Base-by-base conservation (phyloP, 1,140 invertebrate species). In the Lordiphosa mommai region DNA sequence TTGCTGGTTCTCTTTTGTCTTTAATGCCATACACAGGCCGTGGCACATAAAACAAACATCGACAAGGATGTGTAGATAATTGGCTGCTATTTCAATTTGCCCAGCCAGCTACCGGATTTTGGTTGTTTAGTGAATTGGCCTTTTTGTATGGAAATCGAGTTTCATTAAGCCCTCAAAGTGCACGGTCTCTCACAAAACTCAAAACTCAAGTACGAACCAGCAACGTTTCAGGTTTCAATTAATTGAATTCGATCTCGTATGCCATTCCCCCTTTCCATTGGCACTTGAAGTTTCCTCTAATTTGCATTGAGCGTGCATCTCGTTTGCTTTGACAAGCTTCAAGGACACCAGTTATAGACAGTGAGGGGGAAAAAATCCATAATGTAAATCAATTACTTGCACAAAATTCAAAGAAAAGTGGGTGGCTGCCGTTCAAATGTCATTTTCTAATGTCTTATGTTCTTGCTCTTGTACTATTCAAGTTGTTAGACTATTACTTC, bases 171-270 rank as follows among this genome's bases (percentile, higher is more conserved):
- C 6, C 4, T 4, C 6, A 27, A 7, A 27, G 23, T 27, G 23
- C 6, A 1, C 23, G 23, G 4, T 7, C 5, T 7, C 23, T 7
- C 36, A 33, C 37, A 49, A 20, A 13, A 12, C 37, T 52, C 29
- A 6, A 13, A 17, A 20, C 30, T 30, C n/a, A 29, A 47, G 34
- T 8, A 27, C 23, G 23, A 27, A 27, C 4, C 23, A 27, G 0
- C 23, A 27, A 23, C 32, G 23, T 27, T 50, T 2, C 20, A 44
- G 44, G 9, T 43, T 63, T 59, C 46, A 38, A 30, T 63, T 60
- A 63, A 51, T 63, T 63, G 36, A 63, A 63, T 59, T 61, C 27
- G 30, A 58, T 27, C 29, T 7, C 34, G 29, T 13, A 9, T 29
- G 34, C 10, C 10, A 63, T 34, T n/a, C 23, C 47, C 10, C 14